phyloP scores from a whole-genome alignment of 2,797 vertebrate genomes.

The Platalea minor region DNA sequence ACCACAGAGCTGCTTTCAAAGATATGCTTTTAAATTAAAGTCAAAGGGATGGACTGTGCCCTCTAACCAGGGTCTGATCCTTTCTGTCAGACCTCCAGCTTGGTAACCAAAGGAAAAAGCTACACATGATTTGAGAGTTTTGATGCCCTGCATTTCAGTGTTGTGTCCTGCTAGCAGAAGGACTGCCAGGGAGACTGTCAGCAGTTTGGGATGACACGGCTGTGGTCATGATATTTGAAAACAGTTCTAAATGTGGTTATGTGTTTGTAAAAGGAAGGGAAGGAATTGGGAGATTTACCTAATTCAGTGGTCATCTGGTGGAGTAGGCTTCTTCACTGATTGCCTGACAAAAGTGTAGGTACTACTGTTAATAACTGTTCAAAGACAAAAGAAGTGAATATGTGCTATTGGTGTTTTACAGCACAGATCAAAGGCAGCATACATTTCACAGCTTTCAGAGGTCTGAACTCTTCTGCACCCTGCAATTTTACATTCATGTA shows the following conservation, averaged over 20 bases:
- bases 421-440: neutral
- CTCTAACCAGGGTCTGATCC: neutral
- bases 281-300: neutral
- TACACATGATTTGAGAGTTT: neutral
- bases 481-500: neutral
- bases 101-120: neutral
- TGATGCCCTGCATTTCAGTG: neutral
- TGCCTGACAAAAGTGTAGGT: neutral
- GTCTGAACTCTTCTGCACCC: neutral
- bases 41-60: neutral
- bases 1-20: neutral
- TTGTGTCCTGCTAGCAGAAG: neutral
- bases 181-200: neutral
- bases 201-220: neutral
- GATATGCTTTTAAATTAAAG: neutral
- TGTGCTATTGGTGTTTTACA: neutral
- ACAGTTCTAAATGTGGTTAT: too few species aligned
- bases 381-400: neutral
- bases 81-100: neutral
- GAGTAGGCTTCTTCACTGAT: neutral
- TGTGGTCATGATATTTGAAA: neutral
- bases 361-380: neutral
- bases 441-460: neutral
- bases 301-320: neutral
- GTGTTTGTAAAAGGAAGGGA: neutral